Percentiles rank a stretch among this genome's conserved stretches.
phyloP scores from a whole-genome alignment of 2,113 vertebrate species.

The Microcebus murinus region DNA sequence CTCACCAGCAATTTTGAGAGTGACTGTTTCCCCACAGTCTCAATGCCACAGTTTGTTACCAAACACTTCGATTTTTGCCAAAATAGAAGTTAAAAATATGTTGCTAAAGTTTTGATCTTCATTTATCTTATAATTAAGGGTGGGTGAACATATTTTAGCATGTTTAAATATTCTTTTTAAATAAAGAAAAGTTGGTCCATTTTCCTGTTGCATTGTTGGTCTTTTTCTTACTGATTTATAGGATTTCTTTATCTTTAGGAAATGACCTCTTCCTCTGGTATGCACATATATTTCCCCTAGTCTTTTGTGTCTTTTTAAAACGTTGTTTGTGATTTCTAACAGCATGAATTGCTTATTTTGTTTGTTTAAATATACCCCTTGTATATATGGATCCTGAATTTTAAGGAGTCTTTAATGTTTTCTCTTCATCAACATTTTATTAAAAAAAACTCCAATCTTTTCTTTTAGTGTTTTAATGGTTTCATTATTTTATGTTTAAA shows the following conservation, averaged over 20 bases:
- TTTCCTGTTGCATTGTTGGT: conserved; percentile 22
- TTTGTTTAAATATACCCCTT: conserved; percentile 9
- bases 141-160: neutral
- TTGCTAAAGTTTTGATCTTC: conserved; percentile 13
- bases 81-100: conserved; percentile 42
- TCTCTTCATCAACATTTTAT: conserved; percentile 4
- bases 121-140: neutral
- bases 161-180: conserved; percentile 30
- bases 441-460: neutral
- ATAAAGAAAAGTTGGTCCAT: neutral
- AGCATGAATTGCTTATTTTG: conserved; percentile 14
- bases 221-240: neutral
- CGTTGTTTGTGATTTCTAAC: neutral
- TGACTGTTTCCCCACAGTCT: neutral
- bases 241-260: neutral
- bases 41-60: neutral
- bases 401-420: neutral
- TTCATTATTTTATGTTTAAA: conserved; percentile 58
- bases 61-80: conserved; percentile 64
- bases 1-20: conserved; percentile 7
- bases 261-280: neutral
- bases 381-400: neutral
- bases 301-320: neutral
- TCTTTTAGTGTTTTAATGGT: conserved; percentile 48
- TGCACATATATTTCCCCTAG: neutral